phyloP scores from a whole-genome alignment of 2,888 invertebrate species.

The Pachycephus smyrnensis region DNA sequence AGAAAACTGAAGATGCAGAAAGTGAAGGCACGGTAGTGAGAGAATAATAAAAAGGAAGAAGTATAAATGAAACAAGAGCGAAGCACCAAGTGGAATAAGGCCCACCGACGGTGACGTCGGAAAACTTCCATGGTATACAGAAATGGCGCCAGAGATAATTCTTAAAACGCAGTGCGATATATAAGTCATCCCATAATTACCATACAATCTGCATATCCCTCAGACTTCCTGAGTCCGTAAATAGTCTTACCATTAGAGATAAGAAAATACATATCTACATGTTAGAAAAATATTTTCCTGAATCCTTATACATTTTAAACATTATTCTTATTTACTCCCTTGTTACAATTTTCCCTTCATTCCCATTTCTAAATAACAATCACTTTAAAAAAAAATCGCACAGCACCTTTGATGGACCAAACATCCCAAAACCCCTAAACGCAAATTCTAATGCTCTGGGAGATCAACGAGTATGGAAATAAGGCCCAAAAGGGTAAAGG shows the following conservation, averaged over 20 bases:
- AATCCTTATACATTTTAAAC: neutral
- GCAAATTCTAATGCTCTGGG: neutral
- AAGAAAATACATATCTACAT: conserved; percentile 1
- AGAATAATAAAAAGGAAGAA: neutral
- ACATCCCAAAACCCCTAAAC: neutral
- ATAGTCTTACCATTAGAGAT: conserved; percentile 40
- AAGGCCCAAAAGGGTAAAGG: neutral
- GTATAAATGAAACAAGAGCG: neutral
- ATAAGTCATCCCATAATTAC: conserved; percentile 43
- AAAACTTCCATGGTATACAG: neutral
- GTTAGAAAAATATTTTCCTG: neutral
- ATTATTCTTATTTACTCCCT: neutral
- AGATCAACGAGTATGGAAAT: neutral
- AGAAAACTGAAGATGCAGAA: neutral
- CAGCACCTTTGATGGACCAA: neutral
- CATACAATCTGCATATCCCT: conserved; percentile 62
- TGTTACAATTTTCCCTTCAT: neutral
- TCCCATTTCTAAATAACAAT: neutral
- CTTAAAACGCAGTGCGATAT: conserved; percentile 8
- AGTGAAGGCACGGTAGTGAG: neutral
- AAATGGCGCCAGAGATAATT: neutral
- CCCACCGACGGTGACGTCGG: neutral
- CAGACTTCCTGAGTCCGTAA: conserved; percentile 50
- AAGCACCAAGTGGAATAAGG: neutral
- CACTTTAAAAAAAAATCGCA: neutral